Evolutionary conservation across 1,140 invertebrate species (phyloP).

Genomic region (Ceratitis capitata): DNA sequence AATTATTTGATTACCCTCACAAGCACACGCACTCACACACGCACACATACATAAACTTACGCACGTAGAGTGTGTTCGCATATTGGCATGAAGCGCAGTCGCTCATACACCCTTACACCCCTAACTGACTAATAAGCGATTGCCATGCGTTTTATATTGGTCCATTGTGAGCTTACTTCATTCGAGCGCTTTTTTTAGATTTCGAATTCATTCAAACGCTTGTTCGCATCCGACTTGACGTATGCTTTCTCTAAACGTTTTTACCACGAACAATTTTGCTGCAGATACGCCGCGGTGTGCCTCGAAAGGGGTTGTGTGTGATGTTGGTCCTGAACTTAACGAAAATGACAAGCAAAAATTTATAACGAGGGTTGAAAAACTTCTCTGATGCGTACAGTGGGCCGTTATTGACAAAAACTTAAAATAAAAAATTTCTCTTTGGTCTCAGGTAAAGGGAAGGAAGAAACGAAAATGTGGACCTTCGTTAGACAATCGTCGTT

Average conservation of each 20-base stretch:
- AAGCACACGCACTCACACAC: neutral
- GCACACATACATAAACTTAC: neutral
- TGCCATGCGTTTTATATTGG: neutral
- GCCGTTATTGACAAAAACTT: no score
- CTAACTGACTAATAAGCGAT: neutral
- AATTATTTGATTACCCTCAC: slow-evolving; percentile 47
- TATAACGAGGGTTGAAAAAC: neutral
- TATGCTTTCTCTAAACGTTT: slow-evolving; percentile 36
- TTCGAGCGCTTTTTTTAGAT: neutral
- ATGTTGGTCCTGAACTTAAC: neutral
- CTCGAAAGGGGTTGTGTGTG: neutral
- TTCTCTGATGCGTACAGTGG: neutral
- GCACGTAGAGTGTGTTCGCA: neutral
- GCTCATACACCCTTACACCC: neutral
- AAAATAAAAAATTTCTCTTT: no score
- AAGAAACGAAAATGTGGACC: neutral
- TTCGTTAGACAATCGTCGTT: neutral
- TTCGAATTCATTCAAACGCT: neutral
- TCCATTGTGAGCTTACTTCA: neutral
- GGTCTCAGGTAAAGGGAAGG: neutral
- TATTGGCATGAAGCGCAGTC: no score
- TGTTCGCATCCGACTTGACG: neutral
- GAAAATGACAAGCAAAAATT: neutral
- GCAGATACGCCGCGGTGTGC: neutral
- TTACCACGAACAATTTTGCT: neutral